These are phyloP conservation scores for Blastobasis lacticolella DNA, from an alignment of 2,888 invertebrate genomes.

Conservation along the genomic window DNA sequence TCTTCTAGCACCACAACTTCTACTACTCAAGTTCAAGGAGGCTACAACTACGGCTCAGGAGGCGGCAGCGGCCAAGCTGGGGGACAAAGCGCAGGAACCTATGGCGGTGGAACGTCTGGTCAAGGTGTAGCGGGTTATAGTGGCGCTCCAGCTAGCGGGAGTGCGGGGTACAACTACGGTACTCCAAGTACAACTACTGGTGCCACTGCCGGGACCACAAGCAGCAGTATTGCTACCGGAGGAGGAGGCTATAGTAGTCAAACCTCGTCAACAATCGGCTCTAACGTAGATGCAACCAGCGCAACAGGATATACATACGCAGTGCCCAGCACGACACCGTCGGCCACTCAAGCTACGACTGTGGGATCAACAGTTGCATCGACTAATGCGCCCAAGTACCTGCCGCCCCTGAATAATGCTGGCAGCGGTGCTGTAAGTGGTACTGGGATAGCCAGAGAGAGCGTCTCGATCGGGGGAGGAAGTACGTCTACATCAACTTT, in stretches of 20 bases:
- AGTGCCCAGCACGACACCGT: slow-evolving; percentile 13
- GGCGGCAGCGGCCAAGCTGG: neutral
- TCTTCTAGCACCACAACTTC: slow-evolving; percentile 18
- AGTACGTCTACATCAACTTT: neutral
- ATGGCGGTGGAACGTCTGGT: neutral
- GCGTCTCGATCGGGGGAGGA: slow-evolving; percentile 13
- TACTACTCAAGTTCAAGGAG: slow-evolving; percentile 13
- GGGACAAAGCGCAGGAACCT: neutral
- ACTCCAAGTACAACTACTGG: slow-evolving; percentile 10
- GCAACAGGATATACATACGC: slow-evolving; percentile 21
- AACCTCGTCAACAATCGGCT: slow-evolving; percentile 7
- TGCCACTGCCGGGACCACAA: slow-evolving; percentile 8
- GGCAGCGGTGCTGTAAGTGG: slow-evolving; percentile 9
- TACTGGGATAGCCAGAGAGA: slow-evolving; percentile 14
- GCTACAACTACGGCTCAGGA: slow-evolving; percentile 18
- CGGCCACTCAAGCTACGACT: slow-evolving; percentile 8
- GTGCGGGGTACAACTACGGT: slow-evolving; percentile 32
- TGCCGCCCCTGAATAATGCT: slow-evolving; percentile 32
- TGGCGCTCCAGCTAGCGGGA: neutral
- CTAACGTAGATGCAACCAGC: slow-evolving; percentile 5
- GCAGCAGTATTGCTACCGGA: neutral
- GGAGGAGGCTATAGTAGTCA: neutral
- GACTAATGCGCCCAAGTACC: slow-evolving; percentile 52
- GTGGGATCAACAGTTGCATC: slow-evolving; percentile 21
- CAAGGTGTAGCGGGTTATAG: slow-evolving; percentile 1